Evolutionary conservation across 2,113 vertebrate species (phyloP).

Genomic region (Zosterops hypoxanthus): DNA sequence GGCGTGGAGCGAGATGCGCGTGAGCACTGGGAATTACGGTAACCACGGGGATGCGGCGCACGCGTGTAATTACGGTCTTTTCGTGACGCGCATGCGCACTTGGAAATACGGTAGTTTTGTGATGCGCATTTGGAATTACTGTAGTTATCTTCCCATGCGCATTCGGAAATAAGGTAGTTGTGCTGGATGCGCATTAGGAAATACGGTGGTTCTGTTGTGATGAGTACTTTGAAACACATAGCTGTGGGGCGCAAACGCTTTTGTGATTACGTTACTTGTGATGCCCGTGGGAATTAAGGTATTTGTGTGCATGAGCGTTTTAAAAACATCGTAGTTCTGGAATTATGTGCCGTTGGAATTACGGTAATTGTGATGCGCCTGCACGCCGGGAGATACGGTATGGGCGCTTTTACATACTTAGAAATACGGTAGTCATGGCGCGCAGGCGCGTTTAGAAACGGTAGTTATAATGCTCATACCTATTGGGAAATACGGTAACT

Average conservation of each 20-base stretch:
- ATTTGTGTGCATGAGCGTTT: rapidly evolving
- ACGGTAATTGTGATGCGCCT: neutral
- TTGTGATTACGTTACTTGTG: rapidly evolving
- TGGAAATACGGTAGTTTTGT: rapidly evolving
- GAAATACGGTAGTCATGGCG: neutral
- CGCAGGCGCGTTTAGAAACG: rapidly evolving
- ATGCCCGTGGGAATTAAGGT: rapidly evolving
- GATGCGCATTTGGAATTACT: rapidly evolving
- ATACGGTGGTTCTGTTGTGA: neutral
- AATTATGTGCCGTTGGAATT: rapidly evolving
- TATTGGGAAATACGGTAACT: rapidly evolving
- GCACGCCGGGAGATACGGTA: rapidly evolving
- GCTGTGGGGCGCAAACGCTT: rapidly evolving
- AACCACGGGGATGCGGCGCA: rapidly evolving
- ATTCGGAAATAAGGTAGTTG: rapidly evolving
- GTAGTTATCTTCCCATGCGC: neutral
- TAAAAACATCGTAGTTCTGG: rapidly evolving
- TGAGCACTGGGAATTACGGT: neutral
- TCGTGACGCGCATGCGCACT: rapidly evolving
- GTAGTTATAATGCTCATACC: rapidly evolving
- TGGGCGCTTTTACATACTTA: rapidly evolving
- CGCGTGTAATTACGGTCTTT: rapidly evolving
- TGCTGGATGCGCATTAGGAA: rapidly evolving
- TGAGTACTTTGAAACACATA: neutral
- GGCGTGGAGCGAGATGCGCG: rapidly evolving